Evolutionary conservation across 2,797 vertebrate genomes (phyloP).

Genomic region (Menidia menidia): DNA sequence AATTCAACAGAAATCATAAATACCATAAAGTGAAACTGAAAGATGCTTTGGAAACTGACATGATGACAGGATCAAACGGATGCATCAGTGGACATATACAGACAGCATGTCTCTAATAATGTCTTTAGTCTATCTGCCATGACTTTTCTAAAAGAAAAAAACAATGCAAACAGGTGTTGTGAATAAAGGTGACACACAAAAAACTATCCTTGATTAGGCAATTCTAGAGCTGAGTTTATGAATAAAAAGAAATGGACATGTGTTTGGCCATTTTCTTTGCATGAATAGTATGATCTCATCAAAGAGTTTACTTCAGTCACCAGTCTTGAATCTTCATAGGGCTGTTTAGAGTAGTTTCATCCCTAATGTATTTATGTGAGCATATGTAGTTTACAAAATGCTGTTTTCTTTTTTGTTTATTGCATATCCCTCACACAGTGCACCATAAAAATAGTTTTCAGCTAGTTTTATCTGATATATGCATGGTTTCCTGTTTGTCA

Average conservation of each 20-base stretch:
- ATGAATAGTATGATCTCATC: slow-evolving; percentile 63
- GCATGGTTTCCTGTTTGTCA: slow-evolving; percentile 64
- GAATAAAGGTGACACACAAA: slow-evolving; percentile 14
- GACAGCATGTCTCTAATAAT: slow-evolving; percentile 14
- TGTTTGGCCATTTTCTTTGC: slow-evolving; percentile 47
- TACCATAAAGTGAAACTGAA: slow-evolving; percentile 10
- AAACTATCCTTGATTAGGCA: slow-evolving; percentile 18
- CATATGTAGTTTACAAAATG: not conserved
- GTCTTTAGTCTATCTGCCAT: slow-evolving; percentile 9
- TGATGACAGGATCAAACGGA: slow-evolving; percentile 6
- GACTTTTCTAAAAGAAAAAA: slow-evolving; percentile 20
- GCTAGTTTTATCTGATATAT: not conserved
- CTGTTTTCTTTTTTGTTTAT: not conserved
- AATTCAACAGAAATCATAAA: not conserved
- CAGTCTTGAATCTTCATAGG: slow-evolving; percentile 40
- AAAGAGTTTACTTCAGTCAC: slow-evolving; percentile 44
- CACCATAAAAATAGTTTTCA: not conserved
- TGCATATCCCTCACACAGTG: not conserved
- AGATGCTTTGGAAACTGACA: slow-evolving; percentile 10
- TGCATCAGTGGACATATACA: slow-evolving; percentile 7
- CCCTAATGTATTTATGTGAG: not conserved
- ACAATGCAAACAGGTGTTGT: slow-evolving; percentile 26
- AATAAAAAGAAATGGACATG: slow-evolving; percentile 30
- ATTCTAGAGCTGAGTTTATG: slow-evolving; percentile 35
- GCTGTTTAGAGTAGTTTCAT: slow-evolving; percentile 10